Evolutionary conservation across 1,140 invertebrate species (phyloP).

Genomic region (Cyclina sinensis): DNA sequence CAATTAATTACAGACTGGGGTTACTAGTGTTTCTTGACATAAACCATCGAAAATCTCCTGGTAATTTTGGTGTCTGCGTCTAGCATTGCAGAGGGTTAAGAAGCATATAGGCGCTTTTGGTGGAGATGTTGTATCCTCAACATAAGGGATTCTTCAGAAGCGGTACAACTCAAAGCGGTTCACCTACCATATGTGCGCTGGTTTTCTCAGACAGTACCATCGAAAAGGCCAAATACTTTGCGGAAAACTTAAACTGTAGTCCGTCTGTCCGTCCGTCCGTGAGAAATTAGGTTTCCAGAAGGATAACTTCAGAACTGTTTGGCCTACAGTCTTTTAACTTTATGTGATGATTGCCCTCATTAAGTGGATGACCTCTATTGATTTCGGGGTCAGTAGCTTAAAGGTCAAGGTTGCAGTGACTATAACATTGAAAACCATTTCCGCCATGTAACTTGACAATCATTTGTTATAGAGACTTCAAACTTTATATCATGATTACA

Average conservation of each 20-base stretch:
- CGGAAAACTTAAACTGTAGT: not conserved
- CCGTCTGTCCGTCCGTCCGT: too few species aligned
- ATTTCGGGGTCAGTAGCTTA: not conserved
- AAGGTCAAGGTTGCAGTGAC: too few species aligned
- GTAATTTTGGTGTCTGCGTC: conserved; percentile 59
- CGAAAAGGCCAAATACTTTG: not conserved
- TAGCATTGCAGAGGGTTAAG: conserved; percentile 87
- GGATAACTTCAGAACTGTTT: too few species aligned
- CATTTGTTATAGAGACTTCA: too few species aligned
- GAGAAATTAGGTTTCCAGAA: too few species aligned
- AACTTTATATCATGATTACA: too few species aligned
- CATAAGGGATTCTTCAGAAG: conserved; percentile 81
- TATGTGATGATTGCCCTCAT: too few species aligned
- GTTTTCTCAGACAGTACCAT: not conserved
- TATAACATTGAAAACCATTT: too few species aligned
- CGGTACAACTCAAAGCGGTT: conserved; percentile 71
- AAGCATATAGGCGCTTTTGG: conserved; percentile 79
- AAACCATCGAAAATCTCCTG: conserved; percentile 86
- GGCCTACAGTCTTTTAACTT: too few species aligned
- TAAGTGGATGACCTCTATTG: too few species aligned
- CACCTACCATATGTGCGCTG: not conserved
- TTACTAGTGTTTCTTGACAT: conserved; percentile 88
- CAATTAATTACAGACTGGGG: conserved; percentile 88
- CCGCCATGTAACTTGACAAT: too few species aligned
- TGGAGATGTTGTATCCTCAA: conserved; percentile 70